phyloP scores from a whole-genome alignment of 2,888 invertebrate genomes.

The Dasysyrphus albostriatus region DNA sequence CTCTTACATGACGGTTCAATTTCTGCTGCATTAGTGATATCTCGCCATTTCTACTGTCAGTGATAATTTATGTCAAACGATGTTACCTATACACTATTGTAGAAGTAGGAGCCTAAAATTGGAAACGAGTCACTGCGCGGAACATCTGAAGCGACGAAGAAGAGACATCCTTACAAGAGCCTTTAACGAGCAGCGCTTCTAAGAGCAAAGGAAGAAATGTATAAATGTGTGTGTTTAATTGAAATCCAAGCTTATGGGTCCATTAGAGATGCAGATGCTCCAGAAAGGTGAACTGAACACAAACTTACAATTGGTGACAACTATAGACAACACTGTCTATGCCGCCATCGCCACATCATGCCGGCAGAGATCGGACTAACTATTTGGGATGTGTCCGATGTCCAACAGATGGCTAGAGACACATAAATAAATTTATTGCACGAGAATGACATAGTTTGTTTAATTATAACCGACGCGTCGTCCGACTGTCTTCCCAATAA shows the following conservation, averaged over 20 bases:
- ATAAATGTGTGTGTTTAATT: slow-evolving; percentile 30
- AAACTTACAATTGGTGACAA: slow-evolving; percentile 42
- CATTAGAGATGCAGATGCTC: slow-evolving; percentile 60
- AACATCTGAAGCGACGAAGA: slow-evolving; percentile 10
- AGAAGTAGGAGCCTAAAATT: slow-evolving; percentile 22
- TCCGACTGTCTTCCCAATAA: slow-evolving; percentile 61
- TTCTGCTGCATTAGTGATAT: slow-evolving; percentile 54
- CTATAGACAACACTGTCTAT: background rate
- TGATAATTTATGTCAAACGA: slow-evolving; percentile 69
- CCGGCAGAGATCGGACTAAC: background rate
- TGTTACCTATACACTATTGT: slow-evolving; percentile 26
- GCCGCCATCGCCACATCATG: background rate
- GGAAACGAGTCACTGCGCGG: slow-evolving; percentile 23
- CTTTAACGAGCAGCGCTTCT: slow-evolving; percentile 7
- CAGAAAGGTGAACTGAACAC: slow-evolving; percentile 32
- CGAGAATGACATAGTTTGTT: slow-evolving; percentile 67
- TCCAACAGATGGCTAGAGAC: slow-evolving; percentile 50
- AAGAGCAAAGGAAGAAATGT: slow-evolving; percentile 35
- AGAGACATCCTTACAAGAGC: slow-evolving; percentile 31
- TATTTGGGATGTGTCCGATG: slow-evolving; percentile 31
- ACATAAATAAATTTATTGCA: slow-evolving; percentile 69
- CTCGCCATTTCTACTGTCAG: slow-evolving; percentile 51
- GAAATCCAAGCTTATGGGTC: slow-evolving; percentile 61
- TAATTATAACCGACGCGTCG: slow-evolving; percentile 74
- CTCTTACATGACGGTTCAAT: slow-evolving; percentile 59